A percentile compares a stretch with the other conserved stretches of the same genome.
Conservation (phyloP, 2,888 invertebrate species). For the Epirrhoe alternata region DNA sequence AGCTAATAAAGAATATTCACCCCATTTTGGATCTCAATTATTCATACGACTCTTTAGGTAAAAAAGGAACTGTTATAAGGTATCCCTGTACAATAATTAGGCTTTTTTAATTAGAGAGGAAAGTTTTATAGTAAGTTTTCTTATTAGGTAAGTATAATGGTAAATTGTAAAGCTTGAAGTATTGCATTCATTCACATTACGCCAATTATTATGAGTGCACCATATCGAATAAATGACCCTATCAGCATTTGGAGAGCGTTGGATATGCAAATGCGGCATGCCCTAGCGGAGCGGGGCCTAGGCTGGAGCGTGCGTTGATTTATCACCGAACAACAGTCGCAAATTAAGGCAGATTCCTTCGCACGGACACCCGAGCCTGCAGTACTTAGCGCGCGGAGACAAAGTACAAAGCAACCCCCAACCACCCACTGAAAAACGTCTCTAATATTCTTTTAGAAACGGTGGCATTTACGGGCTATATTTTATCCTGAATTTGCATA, state of each 20-base stretch:
- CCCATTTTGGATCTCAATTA: conserved; percentile 36
- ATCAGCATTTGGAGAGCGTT: conserved; percentile 16
- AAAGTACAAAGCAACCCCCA: conserved; percentile 83
- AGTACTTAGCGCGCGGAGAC: conserved; percentile 83
- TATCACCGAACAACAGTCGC: conserved; percentile 79
- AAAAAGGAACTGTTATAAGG: conserved; percentile 9
- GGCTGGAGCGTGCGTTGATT: conserved; percentile 63
- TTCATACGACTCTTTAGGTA: conserved; percentile 26
- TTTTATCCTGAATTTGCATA: conserved; percentile 87
- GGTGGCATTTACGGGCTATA: conserved; percentile 87
- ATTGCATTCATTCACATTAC: background rate
- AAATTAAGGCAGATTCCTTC: conserved; percentile 78
- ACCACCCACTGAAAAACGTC: conserved; percentile 86
- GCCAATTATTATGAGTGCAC: conserved; percentile 11
- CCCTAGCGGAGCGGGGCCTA: conserved; percentile 16
- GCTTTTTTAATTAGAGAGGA: conserved; percentile 4
- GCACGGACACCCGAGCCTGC: conserved; percentile 77
- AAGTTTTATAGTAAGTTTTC: background rate
- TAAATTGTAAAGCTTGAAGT: background rate
- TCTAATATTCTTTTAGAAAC: conserved; percentile 87
- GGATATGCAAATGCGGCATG: conserved; percentile 39
- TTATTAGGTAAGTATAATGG: background rate
- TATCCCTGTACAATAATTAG: conserved; percentile 19
- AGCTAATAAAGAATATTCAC: conserved; percentile 36
- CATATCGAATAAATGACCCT: conserved; percentile 28